Evolutionary conservation across 2,113 vertebrate genomes (phyloP).

Genomic region (Caracal caracal): DNA sequence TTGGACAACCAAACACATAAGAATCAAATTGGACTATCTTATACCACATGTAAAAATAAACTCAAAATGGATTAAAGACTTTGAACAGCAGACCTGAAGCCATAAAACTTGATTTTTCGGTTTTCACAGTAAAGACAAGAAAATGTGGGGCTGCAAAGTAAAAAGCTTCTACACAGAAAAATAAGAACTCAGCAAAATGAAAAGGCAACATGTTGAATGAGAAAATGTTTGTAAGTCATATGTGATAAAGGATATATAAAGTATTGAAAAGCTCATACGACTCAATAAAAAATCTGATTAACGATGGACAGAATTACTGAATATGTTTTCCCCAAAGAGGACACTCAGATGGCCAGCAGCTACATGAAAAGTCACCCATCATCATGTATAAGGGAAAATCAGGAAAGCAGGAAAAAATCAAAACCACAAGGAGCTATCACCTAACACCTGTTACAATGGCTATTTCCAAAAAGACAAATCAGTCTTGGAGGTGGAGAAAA

Average conservation of each 20-base stretch:
- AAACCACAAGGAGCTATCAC: background rate
- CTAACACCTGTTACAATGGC: background rate
- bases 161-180: background rate
- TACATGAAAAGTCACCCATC: background rate
- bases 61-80: background rate
- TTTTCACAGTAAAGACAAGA: background rate
- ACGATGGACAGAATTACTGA: background rate
- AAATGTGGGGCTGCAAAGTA: background rate
- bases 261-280: background rate
- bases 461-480: background rate
- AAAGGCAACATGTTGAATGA: background rate
- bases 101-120: background rate
- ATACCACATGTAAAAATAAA: background rate
- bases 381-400: background rate
- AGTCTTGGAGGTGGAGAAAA: background rate
- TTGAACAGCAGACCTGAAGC: background rate
- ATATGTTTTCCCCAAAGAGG: background rate
- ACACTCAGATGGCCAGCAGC: background rate
- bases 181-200: background rate
- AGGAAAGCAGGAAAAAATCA: background rate
- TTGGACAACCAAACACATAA: background rate
- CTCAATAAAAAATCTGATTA: background rate
- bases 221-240: background rate
- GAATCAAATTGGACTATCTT: background rate
- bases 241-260: background rate